phyloP scores from a whole-genome alignment of 2,113 vertebrate genomes.

The Marcusenius ussheri region DNA sequence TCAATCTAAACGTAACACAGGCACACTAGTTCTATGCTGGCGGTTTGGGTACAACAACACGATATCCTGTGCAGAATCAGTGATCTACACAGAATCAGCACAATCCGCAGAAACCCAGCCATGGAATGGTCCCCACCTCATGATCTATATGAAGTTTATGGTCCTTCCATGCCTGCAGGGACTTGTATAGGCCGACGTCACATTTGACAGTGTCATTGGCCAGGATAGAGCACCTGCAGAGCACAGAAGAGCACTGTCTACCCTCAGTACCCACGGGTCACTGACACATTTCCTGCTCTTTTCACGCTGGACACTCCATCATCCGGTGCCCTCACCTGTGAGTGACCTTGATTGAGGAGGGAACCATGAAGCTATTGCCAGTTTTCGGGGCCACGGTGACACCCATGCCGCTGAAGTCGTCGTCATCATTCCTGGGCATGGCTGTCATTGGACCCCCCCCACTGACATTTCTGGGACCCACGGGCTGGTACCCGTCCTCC shows the following conservation, averaged over 20 bases:
- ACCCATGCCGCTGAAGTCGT: conserved; percentile 79
- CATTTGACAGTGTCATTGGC: conserved; percentile 83
- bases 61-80: not conserved
- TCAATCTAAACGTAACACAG: conserved; percentile 67
- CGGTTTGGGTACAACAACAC: not conserved
- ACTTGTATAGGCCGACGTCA: conserved; percentile 79
- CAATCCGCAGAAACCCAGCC: not conserved
- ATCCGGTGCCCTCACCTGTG: conserved; percentile 66
- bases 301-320: not conserved
- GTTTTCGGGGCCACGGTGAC: conserved; percentile 48
- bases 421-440: conserved; percentile 58
- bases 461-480: conserved; percentile 59
- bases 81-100: not conserved
- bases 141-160: conserved; percentile 95
- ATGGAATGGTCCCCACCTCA: conserved; percentile 60
- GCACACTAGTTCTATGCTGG: not conserved
- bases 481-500: conserved; percentile 51
- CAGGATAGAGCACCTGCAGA: conserved; percentile 79
- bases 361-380: conserved; percentile 45
- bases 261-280: not conserved
- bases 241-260: conserved; percentile 11
- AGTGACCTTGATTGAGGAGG: conserved; percentile 81
- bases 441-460: conserved; percentile 32
- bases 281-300: not conserved
- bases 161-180: conserved; percentile 95